phyloP scores from a whole-genome alignment of 2,113 vertebrate genomes.

The Amblyopsis rosae region DNA sequence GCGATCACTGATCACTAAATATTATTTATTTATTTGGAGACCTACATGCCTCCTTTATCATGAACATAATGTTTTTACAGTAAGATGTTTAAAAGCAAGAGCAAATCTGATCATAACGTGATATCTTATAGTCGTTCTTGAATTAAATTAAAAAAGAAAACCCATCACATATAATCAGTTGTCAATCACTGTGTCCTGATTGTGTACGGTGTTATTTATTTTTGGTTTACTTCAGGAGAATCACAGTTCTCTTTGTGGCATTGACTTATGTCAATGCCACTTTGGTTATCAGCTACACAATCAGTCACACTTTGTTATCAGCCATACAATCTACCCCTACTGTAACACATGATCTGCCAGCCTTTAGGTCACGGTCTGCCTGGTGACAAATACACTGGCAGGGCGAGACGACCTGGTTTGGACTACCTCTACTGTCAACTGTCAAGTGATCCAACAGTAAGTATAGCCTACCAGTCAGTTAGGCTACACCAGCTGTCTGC shows the following conservation, averaged over 20 bases:
- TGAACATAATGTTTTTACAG: background rate
- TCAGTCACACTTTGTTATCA: background rate
- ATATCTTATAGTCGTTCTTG: background rate
- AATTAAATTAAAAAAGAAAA: too few relatives aligned
- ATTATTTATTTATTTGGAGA: too few relatives aligned
- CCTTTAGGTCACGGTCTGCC: background rate
- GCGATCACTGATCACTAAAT: background rate
- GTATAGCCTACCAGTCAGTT: constrained; percentile 38
- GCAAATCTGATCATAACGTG: background rate
- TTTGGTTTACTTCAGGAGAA: background rate
- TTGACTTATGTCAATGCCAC: background rate
- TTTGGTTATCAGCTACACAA: background rate
- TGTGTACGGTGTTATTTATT: background rate
- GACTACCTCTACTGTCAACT: constrained; percentile 23
- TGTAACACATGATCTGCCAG: too few relatives aligned
- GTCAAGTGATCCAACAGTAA: constrained; percentile 18
- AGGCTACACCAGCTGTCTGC: constrained; percentile 30
- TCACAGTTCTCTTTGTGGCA: background rate
- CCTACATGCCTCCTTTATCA: background rate
- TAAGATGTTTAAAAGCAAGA: background rate
- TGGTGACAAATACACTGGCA: background rate
- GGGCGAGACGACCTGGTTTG: constrained; percentile 4
- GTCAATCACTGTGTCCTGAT: background rate
- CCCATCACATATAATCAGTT: background rate
- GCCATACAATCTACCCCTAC: background rate